phyloP scores from a whole-genome alignment of 2,113 vertebrate genomes.

The Cyanoliseus patagonus region DNA sequence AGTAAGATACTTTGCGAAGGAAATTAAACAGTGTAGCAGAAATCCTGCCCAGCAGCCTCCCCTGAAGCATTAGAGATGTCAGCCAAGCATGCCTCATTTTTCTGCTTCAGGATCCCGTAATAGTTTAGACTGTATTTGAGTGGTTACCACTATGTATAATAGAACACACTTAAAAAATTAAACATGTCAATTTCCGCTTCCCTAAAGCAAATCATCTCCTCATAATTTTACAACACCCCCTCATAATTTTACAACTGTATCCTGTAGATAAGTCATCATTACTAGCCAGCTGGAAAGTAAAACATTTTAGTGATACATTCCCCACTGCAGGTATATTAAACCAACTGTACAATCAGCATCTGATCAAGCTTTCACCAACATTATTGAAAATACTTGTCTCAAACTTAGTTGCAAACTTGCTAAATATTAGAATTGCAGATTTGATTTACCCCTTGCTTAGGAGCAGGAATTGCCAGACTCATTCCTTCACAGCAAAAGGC shows the following conservation, averaged over 20 bases:
- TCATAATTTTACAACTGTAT: neutral
- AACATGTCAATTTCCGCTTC: neutral
- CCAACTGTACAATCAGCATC: neutral
- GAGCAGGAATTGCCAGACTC: neutral
- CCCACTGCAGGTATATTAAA: neutral
- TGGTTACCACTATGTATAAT: neutral
- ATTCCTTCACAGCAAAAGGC: neutral
- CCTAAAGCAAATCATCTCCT: neutral
- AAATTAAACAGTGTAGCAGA: neutral
- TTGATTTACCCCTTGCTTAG: accelerated
- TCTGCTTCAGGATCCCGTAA: neutral
- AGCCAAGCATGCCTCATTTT: neutral
- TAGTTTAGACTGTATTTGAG: neutral
- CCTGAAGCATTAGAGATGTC: neutral
- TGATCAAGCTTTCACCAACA: accelerated
- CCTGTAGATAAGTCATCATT: neutral
- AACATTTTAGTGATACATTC: neutral
- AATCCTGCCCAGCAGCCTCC: neutral
- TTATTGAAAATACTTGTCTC: neutral
- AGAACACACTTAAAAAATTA: neutral
- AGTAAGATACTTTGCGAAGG: neutral
- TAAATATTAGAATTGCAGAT: neutral
- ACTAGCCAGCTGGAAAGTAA: neutral
- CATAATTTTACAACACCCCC: neutral
- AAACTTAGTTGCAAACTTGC: neutral